phyloP scores from a whole-genome alignment of 2,888 invertebrate genomes.

The Heliconius cydno region DNA sequence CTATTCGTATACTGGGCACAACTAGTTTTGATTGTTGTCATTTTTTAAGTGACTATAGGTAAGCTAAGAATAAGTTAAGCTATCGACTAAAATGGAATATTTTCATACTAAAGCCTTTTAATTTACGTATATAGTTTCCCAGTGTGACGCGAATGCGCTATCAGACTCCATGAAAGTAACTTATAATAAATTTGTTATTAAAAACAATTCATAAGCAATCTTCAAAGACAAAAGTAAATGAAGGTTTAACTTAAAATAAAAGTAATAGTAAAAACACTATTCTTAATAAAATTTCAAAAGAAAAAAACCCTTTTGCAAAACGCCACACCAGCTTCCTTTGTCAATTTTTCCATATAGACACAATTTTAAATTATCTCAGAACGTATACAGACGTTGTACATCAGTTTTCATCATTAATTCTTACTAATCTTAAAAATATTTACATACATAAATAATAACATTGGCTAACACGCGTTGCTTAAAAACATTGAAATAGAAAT shows the following conservation, averaged over 20 bases:
- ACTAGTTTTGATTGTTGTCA: constrained; percentile 83
- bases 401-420: constrained; percentile 76
- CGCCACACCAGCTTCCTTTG: constrained; percentile 60
- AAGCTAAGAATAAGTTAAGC: constrained; percentile 82
- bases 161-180: constrained; percentile 1
- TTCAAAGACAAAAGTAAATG: constrained; percentile 12
- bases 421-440: constrained; percentile 67
- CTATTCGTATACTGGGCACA: constrained; percentile 84
- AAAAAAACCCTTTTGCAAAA: constrained; percentile 37
- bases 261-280: not conserved
- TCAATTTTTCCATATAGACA: constrained; percentile 59
- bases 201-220: not conserved
- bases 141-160: constrained; percentile 53
- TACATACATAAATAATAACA: constrained; percentile 56
- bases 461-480: constrained; percentile 37
- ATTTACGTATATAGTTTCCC: constrained; percentile 76
- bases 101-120: constrained; percentile 80
- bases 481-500: constrained; percentile 4
- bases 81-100: constrained; percentile 83
- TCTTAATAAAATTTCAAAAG: not conserved
- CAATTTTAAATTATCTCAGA: constrained; percentile 67
- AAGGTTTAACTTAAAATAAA: constrained; percentile 11
- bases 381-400: constrained; percentile 83
- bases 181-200: constrained; percentile 10
- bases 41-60: constrained; percentile 81